These are phyloP conservation scores for Ganaspis brasiliensis DNA, from an alignment of 2,888 invertebrate genomes.

Conservation along the genomic window DNA sequence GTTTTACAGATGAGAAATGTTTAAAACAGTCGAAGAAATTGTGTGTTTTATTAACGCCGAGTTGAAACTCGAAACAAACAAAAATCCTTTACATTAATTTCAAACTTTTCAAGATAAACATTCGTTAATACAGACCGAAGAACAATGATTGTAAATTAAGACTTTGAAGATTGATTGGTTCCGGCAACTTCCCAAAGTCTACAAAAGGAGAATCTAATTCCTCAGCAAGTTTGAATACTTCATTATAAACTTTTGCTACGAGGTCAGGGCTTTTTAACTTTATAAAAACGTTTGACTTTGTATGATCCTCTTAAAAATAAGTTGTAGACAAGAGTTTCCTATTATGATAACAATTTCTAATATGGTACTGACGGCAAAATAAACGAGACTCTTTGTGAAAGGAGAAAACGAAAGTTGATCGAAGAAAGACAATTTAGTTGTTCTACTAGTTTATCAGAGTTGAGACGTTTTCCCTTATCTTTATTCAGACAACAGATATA, in stretches of 20 bases:
- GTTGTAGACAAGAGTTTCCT: too few species aligned
- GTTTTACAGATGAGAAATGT: too few species aligned
- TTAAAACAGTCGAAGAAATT: too few species aligned
- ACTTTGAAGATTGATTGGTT: too few species aligned
- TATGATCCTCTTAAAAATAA: not conserved
- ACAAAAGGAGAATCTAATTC: not conserved
- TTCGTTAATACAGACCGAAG: too few species aligned
- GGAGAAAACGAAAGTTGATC: not conserved
- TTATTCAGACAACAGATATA: conserved; percentile 4
- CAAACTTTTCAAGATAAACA: too few species aligned
- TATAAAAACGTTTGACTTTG: conserved; percentile 3
- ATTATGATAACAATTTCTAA: too few species aligned
- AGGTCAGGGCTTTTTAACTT: conserved; percentile 9
- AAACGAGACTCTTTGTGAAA: not conserved
- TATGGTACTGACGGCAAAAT: too few species aligned
- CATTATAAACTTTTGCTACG: not conserved
- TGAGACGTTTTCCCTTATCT: conserved; percentile 10
- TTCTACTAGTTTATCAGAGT: conserved; percentile 6
- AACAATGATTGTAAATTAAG: too few species aligned
- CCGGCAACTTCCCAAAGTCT: not conserved
- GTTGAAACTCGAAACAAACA: too few species aligned
- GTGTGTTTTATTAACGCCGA: too few species aligned
- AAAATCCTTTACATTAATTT: too few species aligned
- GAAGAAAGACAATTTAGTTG: conserved; percentile 4
- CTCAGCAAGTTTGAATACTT: not conserved